Evolutionary conservation across 1,140 invertebrate genomes (phyloP), one percentile per base, ranked within the genome.

Genomic region (Agrypnia vestita): DNA sequence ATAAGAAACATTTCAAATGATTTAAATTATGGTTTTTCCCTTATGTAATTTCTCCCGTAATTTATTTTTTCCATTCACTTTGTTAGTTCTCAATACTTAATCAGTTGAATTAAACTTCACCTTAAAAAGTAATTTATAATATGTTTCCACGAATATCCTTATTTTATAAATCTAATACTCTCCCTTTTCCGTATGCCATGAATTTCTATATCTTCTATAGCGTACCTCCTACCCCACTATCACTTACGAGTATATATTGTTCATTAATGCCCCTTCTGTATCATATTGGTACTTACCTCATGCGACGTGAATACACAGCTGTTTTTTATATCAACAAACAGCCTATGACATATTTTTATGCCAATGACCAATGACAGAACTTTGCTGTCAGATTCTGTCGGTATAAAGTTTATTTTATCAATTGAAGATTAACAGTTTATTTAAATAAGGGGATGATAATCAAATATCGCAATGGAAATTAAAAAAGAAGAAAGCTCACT

Each of bases 401-500:
- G 15, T 49, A 35, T 15, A 49, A 51, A 43, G 62, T 77, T 46
- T 59, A n/a, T 77, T 49, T 43, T 76, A 62, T 47, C n/a, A 77
- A n/a, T 67, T 49, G 12, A 4, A 35, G n/a, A 46, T 44, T 44
- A 25, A 12, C 25, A 51, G 4, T 67, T 67, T 21, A 53, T 67
- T 69, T 0, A 75, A 56, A 59, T 59, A n/a, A 61, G 74, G 74
- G 19, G 55, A 78, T 78, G 76, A 71, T 49, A 53, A 69, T 25
- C 19, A 56, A 47, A 35, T 69, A 47, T 47, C 25, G 73, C 61
- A 46, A 79, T 79, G 77, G 77, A 79, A 43, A 74, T 61, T 55
- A 69, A 79, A 62, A 72, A 73, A 44, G 77, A 79, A 61, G 77
- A 79, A 61, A 79, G 69, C 47, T 79, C 77, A 61, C 19, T 73